Evolutionary conservation across 2,113 vertebrate genomes (phyloP), one percentile per base, ranked within the genome.

Genomic region (Lathamus discolor): DNA sequence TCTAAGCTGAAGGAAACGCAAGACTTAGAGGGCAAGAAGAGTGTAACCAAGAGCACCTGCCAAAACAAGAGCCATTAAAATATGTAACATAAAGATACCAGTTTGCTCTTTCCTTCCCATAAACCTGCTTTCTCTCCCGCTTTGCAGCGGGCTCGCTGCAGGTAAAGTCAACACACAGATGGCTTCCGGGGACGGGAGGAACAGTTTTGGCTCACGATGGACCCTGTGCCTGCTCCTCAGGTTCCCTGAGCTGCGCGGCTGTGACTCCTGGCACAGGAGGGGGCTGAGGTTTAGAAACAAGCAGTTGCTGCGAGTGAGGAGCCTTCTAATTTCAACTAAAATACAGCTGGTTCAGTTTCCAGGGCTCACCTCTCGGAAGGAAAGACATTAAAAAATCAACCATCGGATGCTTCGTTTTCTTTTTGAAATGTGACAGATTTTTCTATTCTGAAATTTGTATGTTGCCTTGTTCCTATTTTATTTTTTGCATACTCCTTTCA

Each of bases 391-490:
- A 96, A 92, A 95, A 97, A 87, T 86, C 95, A 88, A 94, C 93
- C 92, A 92, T 94, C 80, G 91, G 89, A 94, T 88, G 90, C 83
- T 90, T 92, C 0, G 2, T 95, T 95, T 97, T 96, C 91, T 96
- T 92, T 90, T 96, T 96, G 81, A 98, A 98, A 97, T 96, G 88
- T 97, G 95, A 95, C 94, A 92, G 94, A 96, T 96, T 96, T 96
- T 97, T 97, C 86, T 93, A 79, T 96, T 97, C 94, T 97, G 97
- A 96, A 96, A 90, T 95, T 88, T 92, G 86, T 91, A 87, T 90
- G 82, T 96, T 86, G 91, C 83, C 52, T 93, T 80, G 66, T 86
- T 90, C 31, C 27, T 94, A 49, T 94, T 93, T 95, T 94, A 51
- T 84, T 97, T 96, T 96, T 93, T 94, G 59, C 55, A 25, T 96